Percentiles rank a stretch among this genome's conserved stretches.
Evolutionary conservation across 2,113 vertebrate species (phyloP).

Genomic region (Sceloporus undulatus): DNA sequence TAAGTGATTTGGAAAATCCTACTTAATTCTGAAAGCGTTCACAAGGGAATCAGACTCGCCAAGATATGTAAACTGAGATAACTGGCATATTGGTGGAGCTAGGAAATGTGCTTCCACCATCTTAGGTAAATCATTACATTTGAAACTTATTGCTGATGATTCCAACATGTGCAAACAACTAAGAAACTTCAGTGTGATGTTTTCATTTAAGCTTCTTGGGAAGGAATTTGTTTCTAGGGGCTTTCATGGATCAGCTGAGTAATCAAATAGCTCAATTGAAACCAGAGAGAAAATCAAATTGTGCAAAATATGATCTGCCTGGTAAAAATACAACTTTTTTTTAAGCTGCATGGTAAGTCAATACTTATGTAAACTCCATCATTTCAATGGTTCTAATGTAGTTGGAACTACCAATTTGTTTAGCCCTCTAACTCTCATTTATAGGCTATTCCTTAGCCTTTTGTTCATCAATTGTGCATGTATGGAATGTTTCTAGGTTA

Average conservation of each 20-base stretch:
- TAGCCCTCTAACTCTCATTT: no score
- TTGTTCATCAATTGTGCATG: no score
- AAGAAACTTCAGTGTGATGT: conserved; percentile 28
- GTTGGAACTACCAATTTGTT: no score
- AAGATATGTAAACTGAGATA: background rate
- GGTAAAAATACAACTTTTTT: no score
- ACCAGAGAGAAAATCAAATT: background rate
- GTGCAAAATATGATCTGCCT: background rate
- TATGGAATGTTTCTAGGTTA: no score
- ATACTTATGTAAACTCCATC: no score
- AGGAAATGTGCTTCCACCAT: background rate
- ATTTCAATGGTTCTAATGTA: no score
- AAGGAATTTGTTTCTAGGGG: conserved; percentile 1
- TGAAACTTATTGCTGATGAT: background rate
- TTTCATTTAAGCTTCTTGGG: background rate
- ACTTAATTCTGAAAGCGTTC: conserved; percentile 3
- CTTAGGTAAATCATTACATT: background rate
- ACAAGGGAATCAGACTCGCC: background rate
- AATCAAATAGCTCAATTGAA: background rate
- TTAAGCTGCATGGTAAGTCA: no score
- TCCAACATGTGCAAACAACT: conserved; percentile 16
- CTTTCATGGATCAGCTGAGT: no score
- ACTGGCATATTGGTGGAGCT: background rate
- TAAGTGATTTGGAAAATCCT: background rate
- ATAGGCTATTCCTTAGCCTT: no score